phyloP scores from a whole-genome alignment of 2,113 vertebrate genomes.

The Neopipo cinnamomea region DNA sequence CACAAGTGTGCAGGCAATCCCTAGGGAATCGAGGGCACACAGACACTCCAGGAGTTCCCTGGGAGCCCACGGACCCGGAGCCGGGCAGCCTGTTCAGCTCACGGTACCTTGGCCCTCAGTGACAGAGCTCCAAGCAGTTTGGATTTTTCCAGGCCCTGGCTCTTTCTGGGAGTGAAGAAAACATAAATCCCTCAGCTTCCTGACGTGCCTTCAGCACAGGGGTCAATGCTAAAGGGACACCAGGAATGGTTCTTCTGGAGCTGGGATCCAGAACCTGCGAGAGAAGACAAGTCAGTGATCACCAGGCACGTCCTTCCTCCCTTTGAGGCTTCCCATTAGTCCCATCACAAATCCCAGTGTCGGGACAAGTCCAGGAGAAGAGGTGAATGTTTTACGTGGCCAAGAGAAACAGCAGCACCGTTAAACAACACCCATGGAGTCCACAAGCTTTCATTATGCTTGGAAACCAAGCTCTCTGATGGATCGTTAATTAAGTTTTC shows the following conservation, averaged over 20 bases:
- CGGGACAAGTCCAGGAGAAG: neutral
- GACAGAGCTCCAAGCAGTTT: neutral
- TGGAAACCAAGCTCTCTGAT: neutral
- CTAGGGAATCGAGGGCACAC: neutral
- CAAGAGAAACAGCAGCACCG: neutral
- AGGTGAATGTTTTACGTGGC: neutral
- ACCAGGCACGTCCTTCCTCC: neutral
- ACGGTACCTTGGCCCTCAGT: rapidly evolving
- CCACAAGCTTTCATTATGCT: neutral
- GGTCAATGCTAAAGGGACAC: neutral
- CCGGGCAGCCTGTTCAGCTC: neutral
- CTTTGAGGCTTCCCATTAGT: rapidly evolving
- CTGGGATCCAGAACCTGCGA: neutral
- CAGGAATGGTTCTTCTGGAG: rapidly evolving
- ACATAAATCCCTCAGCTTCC: neutral
- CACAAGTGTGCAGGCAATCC: rapidly evolving
- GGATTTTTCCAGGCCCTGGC: neutral
- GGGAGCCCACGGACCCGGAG: rapidly evolving
- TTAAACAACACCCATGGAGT: neutral
- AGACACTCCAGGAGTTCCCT: neutral
- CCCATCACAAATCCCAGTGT: neutral
- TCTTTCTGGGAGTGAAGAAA: neutral
- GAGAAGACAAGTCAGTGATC: neutral
- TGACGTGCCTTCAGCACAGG: rapidly evolving
- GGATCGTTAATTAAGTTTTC: neutral